Base-by-base conservation (phyloP, 1,140 invertebrate genomes). In the Frieseomelitta varia region DNA sequence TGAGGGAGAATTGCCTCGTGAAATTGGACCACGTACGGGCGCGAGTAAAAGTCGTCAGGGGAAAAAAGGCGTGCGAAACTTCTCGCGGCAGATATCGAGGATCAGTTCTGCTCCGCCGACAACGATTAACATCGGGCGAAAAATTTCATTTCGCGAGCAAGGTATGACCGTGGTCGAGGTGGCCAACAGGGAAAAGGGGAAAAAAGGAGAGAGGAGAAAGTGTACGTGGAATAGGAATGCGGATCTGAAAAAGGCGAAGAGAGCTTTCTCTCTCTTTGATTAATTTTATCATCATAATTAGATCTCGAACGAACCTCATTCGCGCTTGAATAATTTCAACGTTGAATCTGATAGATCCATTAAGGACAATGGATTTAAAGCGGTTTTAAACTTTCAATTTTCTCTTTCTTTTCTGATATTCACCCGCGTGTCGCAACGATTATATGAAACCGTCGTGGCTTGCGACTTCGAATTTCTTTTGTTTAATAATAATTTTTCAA, bases 111-210 rank as follows among this genome's bases (percentile, higher is more conserved):
- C 27, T 78, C 76, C 19, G 53, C n/a, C 30, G 56, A 17, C 34
- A 53, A 68, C 53, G 67, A 68, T 72, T 80, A 80, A 80, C 55
- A 61, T 55, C 24, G 24, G 2, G 24, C 68, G 56, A 79, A 71
- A 86, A 87, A 74, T 87, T 87, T 82, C 65, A 81, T 87, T 83
- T 78, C 6, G 53, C 30, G 34, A 34, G 58, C 39, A 79, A 76
- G 56, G 56, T 71, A 75, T 75, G 67, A 77, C 12, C n/a, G 14
- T 27, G 39, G 61, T 24, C 14, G 56, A 47, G 39, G 39, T 47
- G 39, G 58, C 63, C 34, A 24, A 11, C 17, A 1, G 2, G n/a
- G 8, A 2, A 30, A 19, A 14, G 27, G 17, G 24, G n/a, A 27
- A 47, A 47, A 71, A 27, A 14, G 17, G 17, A n/a, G 39, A 15